Conservation (phyloP, 1,140 invertebrate species). For the Microplitis demolitor region DNA sequence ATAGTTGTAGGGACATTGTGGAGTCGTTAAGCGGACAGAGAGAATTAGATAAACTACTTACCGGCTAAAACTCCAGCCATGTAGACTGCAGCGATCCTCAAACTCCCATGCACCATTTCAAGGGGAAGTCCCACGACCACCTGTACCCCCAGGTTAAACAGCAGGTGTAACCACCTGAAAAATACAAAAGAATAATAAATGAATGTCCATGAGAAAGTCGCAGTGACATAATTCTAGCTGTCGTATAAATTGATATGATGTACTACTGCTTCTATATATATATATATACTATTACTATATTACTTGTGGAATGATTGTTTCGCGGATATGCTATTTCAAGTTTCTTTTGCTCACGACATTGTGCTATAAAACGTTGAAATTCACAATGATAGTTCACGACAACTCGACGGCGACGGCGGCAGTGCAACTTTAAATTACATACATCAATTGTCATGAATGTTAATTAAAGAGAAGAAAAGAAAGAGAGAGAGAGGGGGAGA, state of each 20-base stretch:
- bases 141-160: constrained; percentile 94
- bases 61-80: constrained; percentile 92
- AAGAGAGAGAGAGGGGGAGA: background rate
- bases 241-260: constrained; percentile 1
- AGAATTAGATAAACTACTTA: constrained; percentile 37
- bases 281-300: background rate
- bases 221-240: background rate
- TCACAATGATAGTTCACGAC: background rate
- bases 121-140: constrained; percentile 87
- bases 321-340: background rate
- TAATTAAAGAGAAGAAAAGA: background rate
- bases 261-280: background rate
- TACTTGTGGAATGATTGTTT: background rate
- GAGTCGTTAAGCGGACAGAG: background rate
- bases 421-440: background rate
- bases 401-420: background rate
- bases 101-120: constrained; percentile 96
- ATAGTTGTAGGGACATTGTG: too few relatives aligned
- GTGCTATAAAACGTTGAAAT: background rate
- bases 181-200: constrained; percentile 11
- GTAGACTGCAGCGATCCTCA: constrained; percentile 88
- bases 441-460: background rate
- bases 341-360: background rate
- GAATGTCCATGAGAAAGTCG: background rate
- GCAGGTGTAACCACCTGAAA: constrained; percentile 89